These are phyloP conservation scores for Mellivora capensis DNA, from an alignment of 2,113 vertebrate species.

Conservation along the genomic window DNA sequence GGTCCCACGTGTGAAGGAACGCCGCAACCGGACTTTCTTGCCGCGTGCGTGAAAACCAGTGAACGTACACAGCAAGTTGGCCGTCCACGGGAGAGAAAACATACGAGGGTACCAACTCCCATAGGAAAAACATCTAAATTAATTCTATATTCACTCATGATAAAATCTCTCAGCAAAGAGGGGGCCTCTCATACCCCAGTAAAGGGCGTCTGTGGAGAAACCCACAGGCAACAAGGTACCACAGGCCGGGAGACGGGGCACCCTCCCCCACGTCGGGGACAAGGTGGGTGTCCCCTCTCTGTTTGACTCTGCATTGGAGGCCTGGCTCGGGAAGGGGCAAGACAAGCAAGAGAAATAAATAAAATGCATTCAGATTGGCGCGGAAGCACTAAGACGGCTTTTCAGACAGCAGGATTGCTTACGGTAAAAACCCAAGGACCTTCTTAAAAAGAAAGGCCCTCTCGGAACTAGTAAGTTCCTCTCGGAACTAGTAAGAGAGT, in stretches of 20 bases:
- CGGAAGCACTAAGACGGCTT: background rate
- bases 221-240: background rate
- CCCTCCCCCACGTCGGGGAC: background rate
- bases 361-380: background rate
- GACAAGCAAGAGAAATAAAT: background rate
- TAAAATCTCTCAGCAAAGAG: background rate
- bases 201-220: background rate
- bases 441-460: background rate
- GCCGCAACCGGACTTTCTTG: background rate
- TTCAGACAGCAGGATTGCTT: background rate
- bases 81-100: background rate
- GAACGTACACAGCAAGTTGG: background rate
- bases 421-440: background rate
- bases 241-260: background rate
- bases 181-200: background rate
- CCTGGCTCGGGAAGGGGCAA: background rate
- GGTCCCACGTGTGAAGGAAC: accelerated
- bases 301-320: background rate
- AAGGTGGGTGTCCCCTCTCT: too few species aligned
- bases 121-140: background rate
- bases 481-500: background rate
- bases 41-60: background rate
- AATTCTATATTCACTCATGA: background rate
- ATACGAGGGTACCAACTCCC: background rate
- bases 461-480: background rate